Conservation (phyloP, 1,140 invertebrate genomes). For the Ruditapes philippinarum region DNA sequence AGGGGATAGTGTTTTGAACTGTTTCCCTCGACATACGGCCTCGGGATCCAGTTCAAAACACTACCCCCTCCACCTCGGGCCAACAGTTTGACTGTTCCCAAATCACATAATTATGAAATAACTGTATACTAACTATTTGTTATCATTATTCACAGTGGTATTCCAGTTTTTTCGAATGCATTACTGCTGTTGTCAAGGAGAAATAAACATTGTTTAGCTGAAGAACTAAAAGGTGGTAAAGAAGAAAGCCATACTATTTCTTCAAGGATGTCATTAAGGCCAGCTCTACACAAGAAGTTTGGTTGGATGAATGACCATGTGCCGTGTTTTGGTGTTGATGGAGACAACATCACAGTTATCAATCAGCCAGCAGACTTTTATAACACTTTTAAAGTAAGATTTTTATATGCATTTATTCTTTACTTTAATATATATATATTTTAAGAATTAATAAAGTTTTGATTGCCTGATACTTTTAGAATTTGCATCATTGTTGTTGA, state of each 20-base stretch:
- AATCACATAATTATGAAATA: no score
- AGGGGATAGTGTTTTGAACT: no score
- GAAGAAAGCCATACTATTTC: neutral
- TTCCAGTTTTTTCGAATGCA: neutral
- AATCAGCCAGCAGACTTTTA: constrained; percentile 85
- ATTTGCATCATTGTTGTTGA: no score
- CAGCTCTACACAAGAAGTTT: constrained; percentile 30
- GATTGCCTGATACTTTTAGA: no score
- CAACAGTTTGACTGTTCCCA: no score
- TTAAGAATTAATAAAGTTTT: no score
- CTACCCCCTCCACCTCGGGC: no score
- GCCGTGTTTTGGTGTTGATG: constrained; percentile 84
- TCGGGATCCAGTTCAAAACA: no score
- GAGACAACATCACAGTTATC: constrained; percentile 83
- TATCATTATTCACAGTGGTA: neutral
- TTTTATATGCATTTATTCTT: no score
- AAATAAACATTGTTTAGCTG: constrained; percentile 23
- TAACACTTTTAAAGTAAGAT: constrained; percentile 84
- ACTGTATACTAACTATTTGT: no score
- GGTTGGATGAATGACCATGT: constrained; percentile 82
- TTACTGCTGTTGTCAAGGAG: constrained; percentile 1
- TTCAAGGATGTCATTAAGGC: neutral
- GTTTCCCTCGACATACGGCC: no score
- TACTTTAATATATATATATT: no score
- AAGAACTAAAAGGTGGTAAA: neutral